Conservation (phyloP, 2,888 invertebrate genomes). For the Gastracanthus pulcherrimus region DNA sequence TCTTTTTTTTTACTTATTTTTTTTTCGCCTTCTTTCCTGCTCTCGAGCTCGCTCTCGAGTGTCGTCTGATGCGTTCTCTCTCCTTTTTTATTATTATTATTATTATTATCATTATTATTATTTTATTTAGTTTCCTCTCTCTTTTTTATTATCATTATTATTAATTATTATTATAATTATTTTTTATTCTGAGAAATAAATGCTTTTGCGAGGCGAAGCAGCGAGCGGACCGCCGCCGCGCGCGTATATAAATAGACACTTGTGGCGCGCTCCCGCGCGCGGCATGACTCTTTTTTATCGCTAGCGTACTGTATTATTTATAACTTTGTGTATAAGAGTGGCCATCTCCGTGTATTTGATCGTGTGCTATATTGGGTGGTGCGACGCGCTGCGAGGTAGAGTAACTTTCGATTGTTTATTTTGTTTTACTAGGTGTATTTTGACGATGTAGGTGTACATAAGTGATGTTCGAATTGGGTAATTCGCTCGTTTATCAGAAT, state of each 20-base stretch:
- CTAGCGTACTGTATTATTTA: conserved; percentile 21
- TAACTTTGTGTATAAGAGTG: conserved; percentile 9
- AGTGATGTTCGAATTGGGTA: background rate
- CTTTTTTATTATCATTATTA: background rate
- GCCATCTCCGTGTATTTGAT: conserved; percentile 39
- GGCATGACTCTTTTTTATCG: background rate
- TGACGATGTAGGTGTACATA: background rate
- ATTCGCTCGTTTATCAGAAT: background rate
- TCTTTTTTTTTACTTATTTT: background rate
- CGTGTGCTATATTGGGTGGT: background rate
- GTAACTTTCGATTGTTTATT: background rate
- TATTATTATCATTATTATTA: background rate
- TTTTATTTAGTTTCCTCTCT: background rate
- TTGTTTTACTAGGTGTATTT: background rate
- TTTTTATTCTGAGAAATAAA: conserved; percentile 20
- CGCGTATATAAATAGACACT: background rate
- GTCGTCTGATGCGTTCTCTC: conserved; percentile 41
- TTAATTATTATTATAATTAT: conserved; percentile 10
- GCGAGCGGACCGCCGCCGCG: background rate
- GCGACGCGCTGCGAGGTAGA: background rate
- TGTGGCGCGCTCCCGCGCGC: background rate
- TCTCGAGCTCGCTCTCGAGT: too few relatives aligned
- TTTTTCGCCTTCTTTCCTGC: conserved; percentile 30
- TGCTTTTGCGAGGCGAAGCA: conserved; percentile 16
- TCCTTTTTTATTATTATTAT: conserved; percentile 12